Base-by-base conservation (phyloP, 1,140 invertebrate genomes). In the Micrasema minimum region DNA sequence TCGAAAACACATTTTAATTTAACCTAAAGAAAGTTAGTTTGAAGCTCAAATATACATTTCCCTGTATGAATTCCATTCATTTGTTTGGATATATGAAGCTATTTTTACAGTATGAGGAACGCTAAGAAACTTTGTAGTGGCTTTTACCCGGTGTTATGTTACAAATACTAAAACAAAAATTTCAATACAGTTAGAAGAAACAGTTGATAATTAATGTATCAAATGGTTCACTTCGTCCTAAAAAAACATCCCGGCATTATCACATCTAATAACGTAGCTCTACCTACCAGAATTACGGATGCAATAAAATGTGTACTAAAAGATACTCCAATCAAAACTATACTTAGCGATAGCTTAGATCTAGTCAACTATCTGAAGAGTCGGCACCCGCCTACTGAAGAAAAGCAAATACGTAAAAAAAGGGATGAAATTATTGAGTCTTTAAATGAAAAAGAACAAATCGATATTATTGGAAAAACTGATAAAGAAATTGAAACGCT, bases 241-340 rank as follows among this genome's bases (percentile, higher is more conserved):
- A 85, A 85, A 62, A 85, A 88, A 72, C 92, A 93, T 85, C 89
- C 91, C 14, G 92, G 92, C 55, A 80, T 87, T 9, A 81, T 87
- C 11, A 80, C 80, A 26, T 80, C 83, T 11, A 85, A 80, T 73
- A 72, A 78, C 9, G 78, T 87, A 10, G 41, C 76, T 9, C 76
- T 93, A 45, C 91, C 91, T 1, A 72, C 84, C n/a, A 82, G 86
- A 72, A 82, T 92, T 71, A 76, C 80, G 45, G 81, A 85, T 20
- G 83, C 88, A 12, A 83, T 90, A 14, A 77, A 81, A 76, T 76
- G 80, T 12, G 79, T 87, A 70, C 77, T 89, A 50, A 83, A 86
- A 72, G 88, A 89, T 77, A 76, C 85, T 71, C 83, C 86, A 2
- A 76, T 85, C 2, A 88, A 86, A 78, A 70, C 80, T 41, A 66